Base-by-base conservation (phyloP, 2,113 vertebrate genomes). In the Macrotus californicus region DNA sequence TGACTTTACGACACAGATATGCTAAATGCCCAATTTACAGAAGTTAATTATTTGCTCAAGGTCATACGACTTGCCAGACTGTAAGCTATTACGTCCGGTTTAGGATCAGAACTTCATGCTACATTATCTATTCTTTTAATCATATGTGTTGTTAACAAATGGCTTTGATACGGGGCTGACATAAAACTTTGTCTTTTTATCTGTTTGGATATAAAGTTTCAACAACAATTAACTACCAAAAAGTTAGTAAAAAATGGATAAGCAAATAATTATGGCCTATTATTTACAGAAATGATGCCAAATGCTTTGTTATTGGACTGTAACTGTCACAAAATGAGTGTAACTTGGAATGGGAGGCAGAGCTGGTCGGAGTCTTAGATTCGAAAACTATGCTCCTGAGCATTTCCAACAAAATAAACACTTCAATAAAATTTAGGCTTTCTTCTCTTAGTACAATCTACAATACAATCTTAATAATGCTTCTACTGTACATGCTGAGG, bases 181-280 rank as follows among this genome's bases (percentile, higher is more conserved):
- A 87, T 48, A 64, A 92, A 85, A 77, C 14, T 1, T 59, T 87
- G 12, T 50, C 19, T 59, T 92, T 61, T 50, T 24, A 56, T 82
- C 12, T 39, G 24, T 59, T 72, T 81, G 48, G 92, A 93, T 77
- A 88, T 46, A 79, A 85, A 70, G 18, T 70, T 66, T 85, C 93
- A 76, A 80, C 7, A 69, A 82, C 29, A 87, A 83, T 46, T 48
- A 89, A 84, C 36, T 80, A 72, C 84, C 0, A 66, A 76, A 15
- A 84, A 80, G 26, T 54, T 24, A 64, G n/a, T 73, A 52, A 80
- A 75, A 75, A 43, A 22, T 9, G 18, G 46, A 54, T 48, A 92
- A 85, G 64, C 7, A 96, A 97, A 94, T 91, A 93, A 89, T 81
- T 88, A 81, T 72, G 41, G 15, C 14, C 22, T 5, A 43, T 67